Evolutionary conservation across 1,140 invertebrate species (phyloP), one percentile per base, ranked within the genome.

Genomic region (Aphelinus certus): DNA sequence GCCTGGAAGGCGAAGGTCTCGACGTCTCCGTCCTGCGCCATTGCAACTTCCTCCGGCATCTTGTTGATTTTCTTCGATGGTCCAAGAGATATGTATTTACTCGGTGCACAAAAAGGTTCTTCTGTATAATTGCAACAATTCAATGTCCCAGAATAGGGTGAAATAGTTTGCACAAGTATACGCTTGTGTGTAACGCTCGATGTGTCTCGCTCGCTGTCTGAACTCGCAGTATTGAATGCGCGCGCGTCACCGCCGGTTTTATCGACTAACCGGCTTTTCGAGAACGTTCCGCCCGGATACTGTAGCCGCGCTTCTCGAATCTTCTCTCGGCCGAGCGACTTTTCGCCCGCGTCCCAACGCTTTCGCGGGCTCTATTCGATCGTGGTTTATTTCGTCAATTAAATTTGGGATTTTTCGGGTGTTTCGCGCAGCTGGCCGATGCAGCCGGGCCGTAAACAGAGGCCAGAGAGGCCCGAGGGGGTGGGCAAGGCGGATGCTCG

Each of bases 1-100:
- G 95, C 95, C 87, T 96, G 95, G 82, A 96, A 96, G 76, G 90
- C 91, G 76, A 91, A 92, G 76, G 91, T 92, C 81, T 92, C 91
- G 42, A 90, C 89, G 58, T 88, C 87, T 3, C 82, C 85, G 62
- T 71, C 9, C 7, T 86, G 83, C 71, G 86, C 86, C 79, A 87
- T 84, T 81, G 89, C 88, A 84, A 81, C 80, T 77, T 93, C 87
- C 83, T 92, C 90, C 49, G 89, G 87, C 90, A 91, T 90, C 81
- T 89, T 26, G 26, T 26, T 80, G 43, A 55, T 42, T 64, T 57
- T 74, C 26, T 26, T 26, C 26, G 26, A 26, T 26, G 26, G 0
- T 26, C 26, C 26, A 26, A 26, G 26, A 26, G 26, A 26, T 26
- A 26, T 26, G 26, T 26, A 26, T 26, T 26, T 0, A 26, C 26